Evolutionary conservation across 2,888 invertebrate genomes (phyloP), one percentile per base, ranked within the genome.

Genomic region (Ophraella communa): DNA sequence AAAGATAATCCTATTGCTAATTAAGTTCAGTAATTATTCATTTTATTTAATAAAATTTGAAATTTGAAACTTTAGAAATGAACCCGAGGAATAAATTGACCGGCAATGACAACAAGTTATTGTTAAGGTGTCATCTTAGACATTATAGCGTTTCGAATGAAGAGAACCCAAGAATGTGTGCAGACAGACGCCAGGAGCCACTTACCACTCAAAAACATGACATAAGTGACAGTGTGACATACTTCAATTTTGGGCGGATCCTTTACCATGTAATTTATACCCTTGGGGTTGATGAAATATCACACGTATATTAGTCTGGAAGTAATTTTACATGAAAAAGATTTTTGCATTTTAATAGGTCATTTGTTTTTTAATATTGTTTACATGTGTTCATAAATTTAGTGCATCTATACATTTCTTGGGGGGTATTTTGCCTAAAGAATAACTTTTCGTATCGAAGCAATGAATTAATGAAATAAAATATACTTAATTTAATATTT

Each of bases 171-270:
- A 47, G 30, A 59, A 65, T 66, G 63, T 65, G 55, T 63, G 51
- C 62, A 74, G 74, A 73, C 74, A 66, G 74, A 73, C 74, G 74
- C 74, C 73, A 74, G 68, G 68, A 68, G 67, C 65, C 66, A 66
- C 66, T 66, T 60, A 66, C 56, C 45, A 66, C 60, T 59, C 57
- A 67, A 62, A 61, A 64, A 69, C 67, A 69, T 68, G 67, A 68
- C 67, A 68, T 67, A 54, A 56, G 57, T 70, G 71, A 71, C 70
- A 70, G 68, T 51, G 52, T 61, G 60, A 67, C 65, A 69, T 69
- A 68, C 44, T 64, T 70, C 63, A 55, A 66, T 62, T 58, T 64
- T 17, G 60, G 55, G 51, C 63, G 65, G 67, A 56, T 49, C 64
- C 56, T 65, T 67, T 69, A 64, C 59, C 39, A 49, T 58, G 56